Evolutionary conservation across 2,888 invertebrate genomes (phyloP).

Genomic region (Nomada lathburiana): DNA sequence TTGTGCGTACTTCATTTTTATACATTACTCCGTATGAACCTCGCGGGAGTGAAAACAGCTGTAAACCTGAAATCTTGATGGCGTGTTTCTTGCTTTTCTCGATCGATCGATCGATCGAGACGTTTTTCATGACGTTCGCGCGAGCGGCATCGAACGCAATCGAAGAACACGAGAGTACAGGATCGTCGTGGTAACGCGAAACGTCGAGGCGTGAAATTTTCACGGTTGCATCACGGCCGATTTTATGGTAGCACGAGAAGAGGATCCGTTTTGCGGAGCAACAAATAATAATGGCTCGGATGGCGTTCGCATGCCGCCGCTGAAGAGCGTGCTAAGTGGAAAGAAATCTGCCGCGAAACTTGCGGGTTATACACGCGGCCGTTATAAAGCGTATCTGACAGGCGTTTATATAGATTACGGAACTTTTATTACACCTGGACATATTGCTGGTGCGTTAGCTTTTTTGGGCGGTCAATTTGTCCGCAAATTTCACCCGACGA

Average conservation of each 20-base stretch:
- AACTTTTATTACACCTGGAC: neutral
- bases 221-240: conserved; percentile 28
- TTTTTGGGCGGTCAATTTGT: neutral
- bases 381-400: conserved; percentile 44
- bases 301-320: conserved; percentile 23
- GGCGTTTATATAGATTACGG: conserved; percentile 16
- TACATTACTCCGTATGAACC: neutral
- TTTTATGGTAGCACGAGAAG: conserved; percentile 9
- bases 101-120: conserved; percentile 5
- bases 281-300: conserved; percentile 23
- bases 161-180: conserved; percentile 5
- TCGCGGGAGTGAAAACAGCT: neutral
- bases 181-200: conserved; percentile 6
- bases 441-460: too few relatives aligned
- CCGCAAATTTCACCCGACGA: neutral
- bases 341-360: conserved; percentile 43
- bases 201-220: conserved; percentile 35
- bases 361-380: conserved; percentile 23
- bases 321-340: conserved; percentile 53
- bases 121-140: neutral
- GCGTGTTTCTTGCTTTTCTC: conserved; percentile 4
- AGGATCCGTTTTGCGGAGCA: conserved; percentile 18
- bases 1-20: neutral
- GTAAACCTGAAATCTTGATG: conserved; percentile 1
- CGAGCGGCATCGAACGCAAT: neutral